Base-by-base conservation (phyloP, 2,888 invertebrate genomes). In the Trichogramma dendrolimi region DNA sequence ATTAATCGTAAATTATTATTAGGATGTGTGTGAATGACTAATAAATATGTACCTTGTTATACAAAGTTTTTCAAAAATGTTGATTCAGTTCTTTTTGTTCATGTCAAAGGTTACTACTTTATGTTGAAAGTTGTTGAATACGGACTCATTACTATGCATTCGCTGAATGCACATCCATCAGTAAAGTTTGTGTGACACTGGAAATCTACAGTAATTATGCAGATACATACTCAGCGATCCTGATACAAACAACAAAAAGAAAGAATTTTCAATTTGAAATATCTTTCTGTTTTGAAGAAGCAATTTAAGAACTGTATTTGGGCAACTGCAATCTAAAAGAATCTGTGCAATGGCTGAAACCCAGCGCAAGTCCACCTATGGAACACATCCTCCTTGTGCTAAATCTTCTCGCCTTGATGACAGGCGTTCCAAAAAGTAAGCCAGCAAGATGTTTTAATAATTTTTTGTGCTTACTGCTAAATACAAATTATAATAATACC, bases 321-420 rank as follows among this genome's bases (percentile, higher is more conserved):
- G 49, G 49, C 7, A 27, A 27, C 27, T 27, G 27, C 27, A 27
- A 27, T 27, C 27, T 27, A 27, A 52, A 42, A 42, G 43, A 41
- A 48, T 3, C 38, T 41, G 41, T 10, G 69, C 51, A 78, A 90
- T 90, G 90, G 87, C 90, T 71, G 87, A 88, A 79, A 89, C 89
- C 41, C 83, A 85, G 67, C 83, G 89, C 76, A 83, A 84, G 70
- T 84, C 88, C 58, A 82, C 90, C 63, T 90, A 88, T 73, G 92
- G 92, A 62, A 83, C 84, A 69, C 85, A 86, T 74, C 92, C 92
- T 56, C 86, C 91, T n/a, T 92, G 92, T 76, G 90, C 91, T 65
- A 83, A 86, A 70, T 82, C 82, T 51, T 83, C 83, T 65, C 85
- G 92, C 67, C 80, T 92, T 57, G 90, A 91, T 70, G 91, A 92